Percentiles rank a stretch among this genome's conserved stretches.
These are phyloP conservation scores for Megastigmus dorsalis DNA, from an alignment of 2,888 invertebrate species.

Conservation along the genomic window DNA sequence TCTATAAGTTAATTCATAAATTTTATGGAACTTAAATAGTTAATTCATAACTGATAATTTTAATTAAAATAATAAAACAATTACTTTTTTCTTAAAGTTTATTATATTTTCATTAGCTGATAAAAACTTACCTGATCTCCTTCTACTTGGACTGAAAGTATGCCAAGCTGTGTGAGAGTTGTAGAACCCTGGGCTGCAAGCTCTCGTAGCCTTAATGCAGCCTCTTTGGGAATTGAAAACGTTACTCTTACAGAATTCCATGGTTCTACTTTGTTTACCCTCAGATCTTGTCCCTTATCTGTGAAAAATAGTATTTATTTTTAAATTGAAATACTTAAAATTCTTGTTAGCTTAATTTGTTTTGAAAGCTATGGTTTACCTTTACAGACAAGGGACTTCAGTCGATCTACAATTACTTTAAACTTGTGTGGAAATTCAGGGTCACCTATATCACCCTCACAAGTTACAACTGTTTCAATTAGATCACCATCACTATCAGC, in stretches of 20 bases:
- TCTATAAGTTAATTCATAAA: too few species aligned
- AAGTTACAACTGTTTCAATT: conserved; percentile 89
- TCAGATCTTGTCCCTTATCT: conserved; percentile 77
- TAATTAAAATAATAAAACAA: too few species aligned
- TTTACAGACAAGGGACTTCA: conserved; percentile 86
- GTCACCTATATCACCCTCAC: conserved; percentile 92
- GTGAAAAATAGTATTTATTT: conserved; percentile 51
- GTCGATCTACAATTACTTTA: conserved; percentile 84
- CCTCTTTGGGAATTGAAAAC: conserved; percentile 97
- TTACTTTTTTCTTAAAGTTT: too few species aligned
- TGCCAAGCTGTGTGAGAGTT: conserved; percentile 92
- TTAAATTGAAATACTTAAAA: not conserved
- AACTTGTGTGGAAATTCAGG: conserved; percentile 90
- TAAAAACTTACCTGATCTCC: conserved; percentile 83
- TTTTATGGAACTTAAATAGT: too few species aligned
- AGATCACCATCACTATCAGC: conserved; percentile 88
- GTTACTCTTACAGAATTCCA: conserved; percentile 99
- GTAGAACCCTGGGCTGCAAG: conserved; percentile 93
- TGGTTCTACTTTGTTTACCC: conserved; percentile 91
- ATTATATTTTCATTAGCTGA: not conserved
- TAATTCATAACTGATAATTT: too few species aligned
- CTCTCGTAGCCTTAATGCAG: conserved; percentile 92
- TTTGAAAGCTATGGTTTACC: conserved; percentile 73
- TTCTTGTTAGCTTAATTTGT: not conserved
- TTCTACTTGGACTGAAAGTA: conserved; percentile 95